phyloP scores from a whole-genome alignment of 2,888 invertebrate genomes.

The Apodemia hepburni region DNA sequence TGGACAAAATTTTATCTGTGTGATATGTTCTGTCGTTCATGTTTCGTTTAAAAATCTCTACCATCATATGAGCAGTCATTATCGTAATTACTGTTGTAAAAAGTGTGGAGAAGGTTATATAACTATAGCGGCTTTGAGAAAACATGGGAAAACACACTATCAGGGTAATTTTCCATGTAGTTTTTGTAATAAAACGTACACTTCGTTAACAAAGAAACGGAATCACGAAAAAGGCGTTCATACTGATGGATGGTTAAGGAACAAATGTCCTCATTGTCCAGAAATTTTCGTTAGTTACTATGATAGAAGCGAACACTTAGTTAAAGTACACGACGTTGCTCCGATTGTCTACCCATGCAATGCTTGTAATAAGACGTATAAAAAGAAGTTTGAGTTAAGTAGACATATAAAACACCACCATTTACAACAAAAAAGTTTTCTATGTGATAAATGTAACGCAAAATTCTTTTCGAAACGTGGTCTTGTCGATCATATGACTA shows the following conservation, averaged over 20 bases:
- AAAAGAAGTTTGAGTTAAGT: conserved; percentile 67
- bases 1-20: conserved; percentile 61
- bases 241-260: conserved; percentile 67
- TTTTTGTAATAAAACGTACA: conserved; percentile 75
- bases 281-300: conserved; percentile 70
- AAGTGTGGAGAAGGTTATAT: conserved; percentile 69
- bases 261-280: conserved; percentile 70
- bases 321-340: conserved; percentile 57
- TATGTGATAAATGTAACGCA: conserved; percentile 66
- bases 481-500: conserved; percentile 55
- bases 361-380: conserved; percentile 67
- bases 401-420: conserved; percentile 70
- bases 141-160: conserved; percentile 69
- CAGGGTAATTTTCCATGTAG: conserved; percentile 76
- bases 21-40: conserved; percentile 62
- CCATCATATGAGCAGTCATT: conserved; percentile 72
- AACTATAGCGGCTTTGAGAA: conserved; percentile 66
- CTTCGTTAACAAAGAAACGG: conserved; percentile 66
- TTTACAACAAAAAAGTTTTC: conserved; percentile 59
- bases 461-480: conserved; percentile 70
- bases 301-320: conserved; percentile 64
- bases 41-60: conserved; percentile 70
- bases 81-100: conserved; percentile 69
- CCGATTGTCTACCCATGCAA: conserved; percentile 63
- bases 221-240: conserved; percentile 72